These are phyloP conservation scores for Plagodis dolabraria DNA, from an alignment of 2,888 invertebrate genomes.

Conservation along the genomic window DNA sequence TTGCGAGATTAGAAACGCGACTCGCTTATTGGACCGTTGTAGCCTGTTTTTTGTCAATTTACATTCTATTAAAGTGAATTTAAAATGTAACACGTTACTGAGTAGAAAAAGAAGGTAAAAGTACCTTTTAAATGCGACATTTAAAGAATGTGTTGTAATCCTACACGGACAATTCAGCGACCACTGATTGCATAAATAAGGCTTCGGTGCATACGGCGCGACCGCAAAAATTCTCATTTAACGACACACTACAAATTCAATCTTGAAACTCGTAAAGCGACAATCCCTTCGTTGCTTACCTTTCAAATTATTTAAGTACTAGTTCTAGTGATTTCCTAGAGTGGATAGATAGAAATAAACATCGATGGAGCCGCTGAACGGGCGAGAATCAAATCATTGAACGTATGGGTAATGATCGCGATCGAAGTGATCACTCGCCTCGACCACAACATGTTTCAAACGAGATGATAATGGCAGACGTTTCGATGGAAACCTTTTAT, in stretches of 20 bases:
- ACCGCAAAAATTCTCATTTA: slow-evolving; percentile 76
- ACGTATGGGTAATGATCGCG: slow-evolving; percentile 69
- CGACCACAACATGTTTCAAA: slow-evolving; percentile 77
- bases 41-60: slow-evolving; percentile 62
- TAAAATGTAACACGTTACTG: not conserved
- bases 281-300: slow-evolving; percentile 68
- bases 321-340: slow-evolving; percentile 43
- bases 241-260: slow-evolving; percentile 58
- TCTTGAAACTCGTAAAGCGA: slow-evolving; percentile 70
- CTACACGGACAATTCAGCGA: slow-evolving; percentile 65
- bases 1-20: slow-evolving; percentile 69
- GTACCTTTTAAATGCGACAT: slow-evolving; percentile 39
- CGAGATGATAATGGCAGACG: slow-evolving; percentile 75
- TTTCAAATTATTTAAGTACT: slow-evolving; percentile 58
- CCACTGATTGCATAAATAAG: slow-evolving; percentile 76
- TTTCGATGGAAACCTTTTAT: slow-evolving; percentile 58
- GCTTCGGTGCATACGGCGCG: slow-evolving; percentile 67
- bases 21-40: slow-evolving; percentile 57
- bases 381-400: slow-evolving; percentile 45
- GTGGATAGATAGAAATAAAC: slow-evolving; percentile 56
- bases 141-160: slow-evolving; percentile 61
- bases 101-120: slow-evolving; percentile 1
- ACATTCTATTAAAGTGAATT: slow-evolving; percentile 37
- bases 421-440: slow-evolving; percentile 69
- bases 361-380: slow-evolving; percentile 63